Conservation (phyloP, 2,888 invertebrate species). For the Nipponacmea schrenckii region DNA sequence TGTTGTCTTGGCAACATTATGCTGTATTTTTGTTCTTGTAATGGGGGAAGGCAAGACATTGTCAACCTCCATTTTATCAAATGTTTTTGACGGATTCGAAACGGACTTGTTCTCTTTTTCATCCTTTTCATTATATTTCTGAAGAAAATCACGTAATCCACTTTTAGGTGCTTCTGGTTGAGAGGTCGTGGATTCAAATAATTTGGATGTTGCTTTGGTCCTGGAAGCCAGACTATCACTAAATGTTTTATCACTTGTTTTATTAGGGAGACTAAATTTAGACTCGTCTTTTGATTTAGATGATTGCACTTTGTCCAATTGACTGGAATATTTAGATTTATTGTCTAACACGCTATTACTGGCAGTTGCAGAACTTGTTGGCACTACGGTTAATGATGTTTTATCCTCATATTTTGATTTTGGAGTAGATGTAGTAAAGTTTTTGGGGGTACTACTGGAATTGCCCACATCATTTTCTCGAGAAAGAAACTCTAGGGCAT, state of each 20-base stretch:
- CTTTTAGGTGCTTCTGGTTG: not conserved
- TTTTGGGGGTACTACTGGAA: not conserved
- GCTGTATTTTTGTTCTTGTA: slow-evolving; percentile 18
- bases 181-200: not conserved
- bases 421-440: not conserved
- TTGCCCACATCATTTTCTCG: not conserved
- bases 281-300: not conserved
- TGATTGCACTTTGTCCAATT: not conserved
- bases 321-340: not conserved
- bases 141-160: not conserved
- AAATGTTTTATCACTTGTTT: not conserved
- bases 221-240: not conserved
- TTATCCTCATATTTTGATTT: not conserved
- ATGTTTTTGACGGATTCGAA: not conserved
- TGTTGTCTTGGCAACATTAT: not conserved
- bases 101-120: not conserved
- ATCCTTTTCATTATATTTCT: not conserved
- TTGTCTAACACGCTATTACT: not conserved
- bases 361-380: not conserved
- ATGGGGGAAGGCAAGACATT: slow-evolving; percentile 11
- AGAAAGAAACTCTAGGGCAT: not conserved
- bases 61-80: slow-evolving; percentile 10
- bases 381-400: not conserved
- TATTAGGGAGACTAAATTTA: too few species aligned
- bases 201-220: not conserved